These are phyloP conservation scores for Premnoplex brunnescens DNA, from an alignment of 2,797 vertebrate genomes.

Conservation along the genomic window DNA sequence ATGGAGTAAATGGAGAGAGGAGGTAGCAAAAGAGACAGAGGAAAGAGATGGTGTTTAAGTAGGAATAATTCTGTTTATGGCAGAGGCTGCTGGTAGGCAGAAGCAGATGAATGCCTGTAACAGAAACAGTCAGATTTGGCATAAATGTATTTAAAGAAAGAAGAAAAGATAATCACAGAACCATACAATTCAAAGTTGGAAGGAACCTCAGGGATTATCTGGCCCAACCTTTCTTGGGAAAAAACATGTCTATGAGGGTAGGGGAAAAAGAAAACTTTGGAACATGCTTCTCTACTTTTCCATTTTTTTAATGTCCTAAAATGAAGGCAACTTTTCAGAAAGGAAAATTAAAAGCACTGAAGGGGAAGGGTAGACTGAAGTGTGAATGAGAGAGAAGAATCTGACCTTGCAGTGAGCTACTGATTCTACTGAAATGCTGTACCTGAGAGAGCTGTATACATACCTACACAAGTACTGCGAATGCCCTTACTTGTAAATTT, in stretches of 20 bases:
- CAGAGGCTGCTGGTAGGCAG: neutral
- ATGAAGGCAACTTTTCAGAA: neutral
- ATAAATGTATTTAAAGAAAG: neutral
- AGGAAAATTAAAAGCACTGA: neutral
- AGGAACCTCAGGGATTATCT: neutral
- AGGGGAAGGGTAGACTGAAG: neutral
- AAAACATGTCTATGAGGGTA: neutral
- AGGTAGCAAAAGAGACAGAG: neutral
- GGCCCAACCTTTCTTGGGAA: neutral
- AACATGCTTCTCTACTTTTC: neutral
- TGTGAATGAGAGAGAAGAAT: neutral
- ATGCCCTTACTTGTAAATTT: neutral
- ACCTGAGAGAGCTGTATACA: too few relatives aligned
- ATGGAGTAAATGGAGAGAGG: too few relatives aligned
- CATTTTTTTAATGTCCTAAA: neutral
- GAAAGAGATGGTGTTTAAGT: neutral
- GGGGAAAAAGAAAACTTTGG: neutral
- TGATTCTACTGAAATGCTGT: neutral
- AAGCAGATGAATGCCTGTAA: neutral
- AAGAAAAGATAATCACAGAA: neutral
- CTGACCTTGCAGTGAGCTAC: neutral
- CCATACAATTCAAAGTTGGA: neutral
- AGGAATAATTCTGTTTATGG: neutral
- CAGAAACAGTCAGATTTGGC: neutral
- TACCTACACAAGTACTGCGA: neutral